phyloP scores from a whole-genome alignment of 2,113 vertebrate genomes.

The Rhea americana region DNA sequence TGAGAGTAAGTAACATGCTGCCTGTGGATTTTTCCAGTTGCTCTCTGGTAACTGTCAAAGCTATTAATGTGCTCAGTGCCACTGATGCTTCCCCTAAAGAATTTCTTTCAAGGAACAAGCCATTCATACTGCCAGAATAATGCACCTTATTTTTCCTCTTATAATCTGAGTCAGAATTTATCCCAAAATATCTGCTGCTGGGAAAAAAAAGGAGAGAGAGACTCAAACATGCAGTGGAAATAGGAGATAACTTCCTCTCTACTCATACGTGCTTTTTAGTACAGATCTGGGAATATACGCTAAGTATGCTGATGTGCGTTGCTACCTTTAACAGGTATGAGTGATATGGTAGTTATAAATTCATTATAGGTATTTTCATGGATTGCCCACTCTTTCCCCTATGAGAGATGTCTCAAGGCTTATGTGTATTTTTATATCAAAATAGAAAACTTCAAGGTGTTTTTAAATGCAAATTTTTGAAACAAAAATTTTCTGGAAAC shows the following conservation, averaged over 20 bases:
- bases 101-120: constrained; percentile 31
- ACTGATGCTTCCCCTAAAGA: constrained; percentile 32
- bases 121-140: background rate
- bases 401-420: background rate
- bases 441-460: background rate
- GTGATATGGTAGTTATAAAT: background rate
- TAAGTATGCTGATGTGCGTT: background rate
- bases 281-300: background rate
- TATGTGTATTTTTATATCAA: background rate
- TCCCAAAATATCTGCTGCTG: background rate
- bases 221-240: background rate
- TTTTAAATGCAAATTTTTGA: background rate
- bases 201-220: background rate
- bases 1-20: constrained; percentile 13
- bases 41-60: constrained; percentile 36
- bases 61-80: constrained; percentile 36
- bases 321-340: background rate
- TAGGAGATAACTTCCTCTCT: background rate
- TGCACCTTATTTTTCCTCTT: background rate
- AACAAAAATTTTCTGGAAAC: background rate
- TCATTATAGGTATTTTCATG: background rate
- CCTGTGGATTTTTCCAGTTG: constrained; percentile 41
- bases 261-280: background rate
- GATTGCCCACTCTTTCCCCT: background rate
- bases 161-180: background rate